Percentiles rank a stretch among this genome's conserved stretches.
phyloP scores from a whole-genome alignment of 1,140 invertebrate species.

The Ganaspis sp. region DNA sequence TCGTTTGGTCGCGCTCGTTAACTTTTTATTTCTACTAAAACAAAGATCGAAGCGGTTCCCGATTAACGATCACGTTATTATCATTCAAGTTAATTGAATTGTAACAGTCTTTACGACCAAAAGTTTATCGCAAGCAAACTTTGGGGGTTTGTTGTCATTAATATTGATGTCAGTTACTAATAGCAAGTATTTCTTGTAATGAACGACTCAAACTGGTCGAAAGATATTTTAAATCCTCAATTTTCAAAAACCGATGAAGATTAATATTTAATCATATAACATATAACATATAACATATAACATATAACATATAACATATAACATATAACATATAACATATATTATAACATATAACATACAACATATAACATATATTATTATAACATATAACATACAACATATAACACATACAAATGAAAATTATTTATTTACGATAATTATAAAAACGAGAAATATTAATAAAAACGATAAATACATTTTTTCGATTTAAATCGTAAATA shows the following conservation, averaged over 20 bases:
- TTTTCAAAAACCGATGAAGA: background rate
- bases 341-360: no score
- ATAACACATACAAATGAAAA: background rate
- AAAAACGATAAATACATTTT: no score
- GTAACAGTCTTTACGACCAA: conserved; percentile 25
- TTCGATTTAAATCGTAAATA: no score
- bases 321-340: no score
- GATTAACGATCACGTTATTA: conserved; percentile 30
- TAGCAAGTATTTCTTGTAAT: conserved; percentile 3
- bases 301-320: no score
- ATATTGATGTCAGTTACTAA: conserved; percentile 24
- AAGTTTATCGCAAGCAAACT: conserved; percentile 5
- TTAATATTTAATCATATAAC: no score
- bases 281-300: no score
- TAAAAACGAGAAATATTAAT: no score
- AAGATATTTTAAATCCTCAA: background rate
- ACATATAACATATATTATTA: no score
- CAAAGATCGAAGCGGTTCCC: conserved; percentile 20
- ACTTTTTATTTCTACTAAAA: conserved; percentile 30
- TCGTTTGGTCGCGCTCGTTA: conserved; percentile 21
- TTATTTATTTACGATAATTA: no score
- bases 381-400: no score
- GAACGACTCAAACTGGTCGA: background rate
- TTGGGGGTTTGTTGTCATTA: background rate
- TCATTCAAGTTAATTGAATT: conserved; percentile 30